Base-by-base conservation (phyloP, 2,113 vertebrate species). In the Sinosuthora webbiana region DNA sequence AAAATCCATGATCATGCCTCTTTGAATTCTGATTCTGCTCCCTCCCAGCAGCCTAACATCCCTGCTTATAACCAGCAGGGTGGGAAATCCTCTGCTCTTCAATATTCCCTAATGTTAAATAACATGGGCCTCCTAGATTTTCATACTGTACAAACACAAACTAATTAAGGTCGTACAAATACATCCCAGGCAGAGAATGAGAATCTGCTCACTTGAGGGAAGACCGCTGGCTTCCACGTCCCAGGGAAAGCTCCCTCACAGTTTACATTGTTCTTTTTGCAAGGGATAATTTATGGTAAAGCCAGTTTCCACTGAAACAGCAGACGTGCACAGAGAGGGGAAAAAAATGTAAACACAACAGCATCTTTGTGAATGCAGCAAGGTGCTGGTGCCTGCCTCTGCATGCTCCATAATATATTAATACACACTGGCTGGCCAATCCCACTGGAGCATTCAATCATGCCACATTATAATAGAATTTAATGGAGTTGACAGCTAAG, bases 381-480 rank as follows among this genome's bases (percentile, higher is more conserved):
- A 94, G 69, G 80, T 83, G 59, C 78, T 49, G 50, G 75, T 92
- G 83, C 73, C 63, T 86, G 83, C 63, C 87, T 74, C 81, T 83
- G 81, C 45, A 60, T 93, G 83, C 88, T 92, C 90, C 84, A 92
- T 86, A 79, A 95, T 39, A 88, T 93, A 94, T 93, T 86, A 96
- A 95, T 83, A 84, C 81, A 45, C n/a, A 35, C 63, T 83, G 88
- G 80, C 93, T 91, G 83, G 85, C 82, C 94, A 91, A 64, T 92
- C 89, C 78, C 71, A 89, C 85, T 89, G 91, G 93, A 90, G 94
- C 95, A 95, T 50, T 94, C 82, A 92, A 73, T 86, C 56, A 67
- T 92, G 92, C 90, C 93, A 92, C 86, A 90, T 93, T 94, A 87
- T 90, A 93, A 96, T 95, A 86, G 89, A 94, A 97, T 93, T 86